Conservation (phyloP, 2,797 vertebrate genomes). For the Tinamus major region DNA sequence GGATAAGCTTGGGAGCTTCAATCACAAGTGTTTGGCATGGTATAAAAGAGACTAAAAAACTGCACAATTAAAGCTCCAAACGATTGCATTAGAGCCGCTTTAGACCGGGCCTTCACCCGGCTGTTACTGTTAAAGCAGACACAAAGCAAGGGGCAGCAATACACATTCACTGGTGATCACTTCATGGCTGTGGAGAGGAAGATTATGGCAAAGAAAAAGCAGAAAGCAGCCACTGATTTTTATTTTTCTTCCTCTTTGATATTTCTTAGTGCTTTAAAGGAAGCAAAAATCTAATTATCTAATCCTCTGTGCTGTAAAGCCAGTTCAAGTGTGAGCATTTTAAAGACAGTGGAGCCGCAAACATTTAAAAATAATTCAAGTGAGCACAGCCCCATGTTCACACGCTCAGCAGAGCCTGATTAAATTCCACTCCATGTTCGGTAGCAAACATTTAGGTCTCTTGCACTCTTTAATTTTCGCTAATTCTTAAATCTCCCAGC, state of each 20-base stretch:
- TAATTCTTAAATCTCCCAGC: not conserved
- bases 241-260: not conserved
- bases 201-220: not conserved
- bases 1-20: not conserved
- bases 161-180: not conserved
- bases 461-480: not conserved
- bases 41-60: not conserved
- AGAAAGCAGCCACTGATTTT: not conserved
- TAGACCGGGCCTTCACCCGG: not conserved
- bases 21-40: not conserved
- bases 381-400: not conserved
- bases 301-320: not conserved
- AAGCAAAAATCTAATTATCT: not conserved
- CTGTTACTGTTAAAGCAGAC: not conserved
- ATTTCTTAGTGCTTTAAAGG: not conserved
- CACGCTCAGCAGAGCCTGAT: not conserved
- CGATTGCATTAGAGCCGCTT: not conserved
- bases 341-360: not conserved
- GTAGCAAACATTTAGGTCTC: fast-evolving
- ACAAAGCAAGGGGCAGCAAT: not conserved
- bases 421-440: not conserved
- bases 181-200: not conserved
- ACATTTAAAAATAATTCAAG: not conserved
- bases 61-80: not conserved
- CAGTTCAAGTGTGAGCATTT: not conserved